Percentiles rank a stretch among this genome's conserved stretches.
Evolutionary conservation across 2,888 invertebrate genomes (phyloP).

Genomic region (Nematopogon swammerdamellus): DNA sequence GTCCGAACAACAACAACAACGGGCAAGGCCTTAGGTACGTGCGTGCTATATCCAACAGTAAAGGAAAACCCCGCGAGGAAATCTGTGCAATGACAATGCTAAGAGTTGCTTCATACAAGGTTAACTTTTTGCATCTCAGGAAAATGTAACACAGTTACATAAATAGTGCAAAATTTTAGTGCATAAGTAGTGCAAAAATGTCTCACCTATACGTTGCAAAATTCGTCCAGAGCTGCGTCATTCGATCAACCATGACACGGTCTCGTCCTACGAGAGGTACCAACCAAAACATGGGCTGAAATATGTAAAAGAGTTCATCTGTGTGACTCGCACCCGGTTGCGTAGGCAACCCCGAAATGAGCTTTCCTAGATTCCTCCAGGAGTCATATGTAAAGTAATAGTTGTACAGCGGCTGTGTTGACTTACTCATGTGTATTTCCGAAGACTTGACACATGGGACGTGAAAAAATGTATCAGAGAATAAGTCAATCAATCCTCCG

Average conservation of each 20-base stretch:
- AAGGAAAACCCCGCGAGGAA: too few relatives aligned
- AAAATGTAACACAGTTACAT: too few relatives aligned
- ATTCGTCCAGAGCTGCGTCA: constrained; percentile 17
- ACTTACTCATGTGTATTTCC: constrained; percentile 1
- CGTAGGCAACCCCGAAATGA: constrained; percentile 10
- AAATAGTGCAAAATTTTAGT: too few relatives aligned
- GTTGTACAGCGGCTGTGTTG: constrained; percentile 11
- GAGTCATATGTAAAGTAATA: constrained; percentile 18
- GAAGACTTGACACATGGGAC: constrained; percentile 12
- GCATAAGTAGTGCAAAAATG: too few relatives aligned
- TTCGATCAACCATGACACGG: constrained; percentile 3
- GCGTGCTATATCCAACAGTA: too few relatives aligned
- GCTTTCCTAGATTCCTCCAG: constrained; percentile 19
- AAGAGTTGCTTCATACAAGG: too few relatives aligned
- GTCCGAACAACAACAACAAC: too few relatives aligned
- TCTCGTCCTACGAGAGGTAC: constrained; percentile 6
- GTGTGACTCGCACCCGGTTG: constrained; percentile 18
- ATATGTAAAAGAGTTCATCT: constrained; percentile 17
- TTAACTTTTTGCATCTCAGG: too few relatives aligned
- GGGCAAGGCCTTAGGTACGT: too few relatives aligned
- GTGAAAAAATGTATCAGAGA: constrained; percentile 18
- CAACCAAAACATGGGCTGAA: constrained; percentile 5
- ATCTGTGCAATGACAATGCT: too few relatives aligned
- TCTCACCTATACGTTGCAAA: constrained; percentile 22
- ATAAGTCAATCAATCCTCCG: constrained; percentile 18